Evolutionary conservation across 2,797 vertebrate species (phyloP).

Genomic region (Oreochromis grahami): DNA sequence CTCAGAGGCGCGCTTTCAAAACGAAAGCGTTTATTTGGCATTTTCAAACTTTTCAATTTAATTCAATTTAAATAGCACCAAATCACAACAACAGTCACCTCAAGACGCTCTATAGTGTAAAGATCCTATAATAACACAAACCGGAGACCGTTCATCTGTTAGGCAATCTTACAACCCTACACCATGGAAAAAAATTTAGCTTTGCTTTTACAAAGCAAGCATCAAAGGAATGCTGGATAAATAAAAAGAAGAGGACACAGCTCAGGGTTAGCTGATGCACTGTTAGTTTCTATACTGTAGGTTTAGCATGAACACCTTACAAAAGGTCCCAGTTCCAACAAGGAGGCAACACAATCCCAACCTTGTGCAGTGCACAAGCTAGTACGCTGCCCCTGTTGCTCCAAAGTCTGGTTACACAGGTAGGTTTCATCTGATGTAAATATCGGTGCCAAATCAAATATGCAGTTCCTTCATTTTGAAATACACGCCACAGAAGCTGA

Average conservation of each 20-base stretch:
- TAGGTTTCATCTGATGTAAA: not conserved
- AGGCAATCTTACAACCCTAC: not conserved
- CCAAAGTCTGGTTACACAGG: not conserved
- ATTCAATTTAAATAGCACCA: not conserved
- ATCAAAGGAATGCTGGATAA: not conserved
- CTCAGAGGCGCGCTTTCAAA: rapidly evolving
- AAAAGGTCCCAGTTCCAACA: not conserved
- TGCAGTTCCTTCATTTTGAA: not conserved
- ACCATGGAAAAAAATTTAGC: not conserved
- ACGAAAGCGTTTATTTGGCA: not conserved
- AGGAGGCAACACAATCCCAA: not conserved
- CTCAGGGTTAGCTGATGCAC: not conserved
- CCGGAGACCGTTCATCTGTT: not conserved
- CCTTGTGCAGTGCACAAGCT: not conserved
- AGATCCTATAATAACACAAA: not conserved
- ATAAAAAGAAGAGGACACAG: not conserved
- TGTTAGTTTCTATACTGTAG: not conserved
- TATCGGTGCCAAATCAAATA: rapidly evolving
- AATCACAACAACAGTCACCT: too few relatives aligned
- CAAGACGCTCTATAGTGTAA: not conserved
- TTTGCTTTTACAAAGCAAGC: not conserved
- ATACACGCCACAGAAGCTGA: not conserved
- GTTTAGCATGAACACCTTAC: not conserved
- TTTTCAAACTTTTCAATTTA: not conserved
- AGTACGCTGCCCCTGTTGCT: rapidly evolving